A percentile compares a stretch with the other conserved stretches of the same genome.
Evolutionary conservation across 2,113 vertebrate species (phyloP).

Genomic region (Catharus minimus): DNA sequence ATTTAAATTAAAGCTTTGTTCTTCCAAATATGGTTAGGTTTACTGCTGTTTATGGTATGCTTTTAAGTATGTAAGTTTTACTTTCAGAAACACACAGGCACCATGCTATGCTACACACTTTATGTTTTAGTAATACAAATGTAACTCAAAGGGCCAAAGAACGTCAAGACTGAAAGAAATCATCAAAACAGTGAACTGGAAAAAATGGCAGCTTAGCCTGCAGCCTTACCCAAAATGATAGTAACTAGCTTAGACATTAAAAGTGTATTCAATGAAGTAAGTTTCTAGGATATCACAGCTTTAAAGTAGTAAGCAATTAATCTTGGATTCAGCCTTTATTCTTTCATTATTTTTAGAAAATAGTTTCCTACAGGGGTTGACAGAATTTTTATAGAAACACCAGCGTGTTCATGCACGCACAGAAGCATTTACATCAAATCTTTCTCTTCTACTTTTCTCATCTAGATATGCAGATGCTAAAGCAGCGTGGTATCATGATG

Average conservation of each 20-base stretch:
- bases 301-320: conserved; percentile 59
- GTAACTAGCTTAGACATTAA: conserved; percentile 67
- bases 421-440: conserved; percentile 24
- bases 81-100: conserved; percentile 53
- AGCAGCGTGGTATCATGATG: background rate
- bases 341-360: conserved; percentile 62
- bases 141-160: conserved; percentile 66
- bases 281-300: conserved; percentile 59
- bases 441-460: conserved; percentile 20
- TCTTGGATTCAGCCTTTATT: conserved; percentile 49
- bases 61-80: conserved; percentile 68
- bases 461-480: conserved; percentile 13
- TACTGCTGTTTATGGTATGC: conserved; percentile 23
- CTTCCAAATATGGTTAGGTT: conserved; percentile 7
- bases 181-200: conserved; percentile 67
- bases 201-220: conserved; percentile 64
- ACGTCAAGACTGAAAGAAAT: conserved; percentile 60
- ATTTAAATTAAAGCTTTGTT: background rate
- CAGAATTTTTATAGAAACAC: conserved; percentile 49
- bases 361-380: conserved; percentile 35
- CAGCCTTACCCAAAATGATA: conserved; percentile 62
- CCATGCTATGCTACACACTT: conserved; percentile 40
- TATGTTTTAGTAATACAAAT: conserved; percentile 66
- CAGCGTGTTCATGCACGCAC: background rate
- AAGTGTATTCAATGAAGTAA: conserved; percentile 54